Base-by-base conservation (phyloP, 2,797 vertebrate genomes). In the Hirundo rustica region DNA sequence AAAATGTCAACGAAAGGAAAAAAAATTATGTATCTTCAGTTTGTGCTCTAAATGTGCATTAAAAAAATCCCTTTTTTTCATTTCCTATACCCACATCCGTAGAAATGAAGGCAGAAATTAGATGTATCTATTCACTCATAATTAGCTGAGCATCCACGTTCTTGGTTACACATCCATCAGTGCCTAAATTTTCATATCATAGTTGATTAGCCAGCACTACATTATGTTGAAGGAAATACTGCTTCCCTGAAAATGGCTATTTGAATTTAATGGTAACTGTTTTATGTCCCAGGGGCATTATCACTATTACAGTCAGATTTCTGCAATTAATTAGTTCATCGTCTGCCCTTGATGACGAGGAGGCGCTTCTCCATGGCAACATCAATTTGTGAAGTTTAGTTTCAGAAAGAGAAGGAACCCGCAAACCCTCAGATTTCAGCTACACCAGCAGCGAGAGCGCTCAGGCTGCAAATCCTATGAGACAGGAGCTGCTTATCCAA, bases 311-410 rank as follows among this genome's bases (percentile, higher is more conserved):
- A 89, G 86, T 71, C 68, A 82, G 68, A 91, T 88, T 91, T 83
- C 78, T 23, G 48, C 82, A 85, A 71, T 89, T 96, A 95, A 91
- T 95, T 92, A 91, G 78, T 85, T 79, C 84, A 51, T 87, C 2
- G 2, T 83, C 78, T 94, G 75, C 75, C 89, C 79, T 91, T 78
- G 85, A 85, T 51, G 75, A 74, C 51, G 77, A 85, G 7, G 1
- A 65, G 54, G 75, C 1, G 5, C 40, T 92, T 96, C 85, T 96
- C 95, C 96, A 89, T 91, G 54, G 91, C 91, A 96, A 95, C 96
- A 88, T 14, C 45, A 86, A 94, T 81, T 79, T 58, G 68, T 36
- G 48, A 85, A 86, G 60, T 75, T 90, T 22, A 58, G 42, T 72
- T 88, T 72, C 73, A 77, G 60, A 62, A 80, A 50, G 36, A 61